Percentiles rank a stretch among this genome's conserved stretches.
phyloP scores from a whole-genome alignment of 2,888 invertebrate genomes.

The Ennomos erosarius region DNA sequence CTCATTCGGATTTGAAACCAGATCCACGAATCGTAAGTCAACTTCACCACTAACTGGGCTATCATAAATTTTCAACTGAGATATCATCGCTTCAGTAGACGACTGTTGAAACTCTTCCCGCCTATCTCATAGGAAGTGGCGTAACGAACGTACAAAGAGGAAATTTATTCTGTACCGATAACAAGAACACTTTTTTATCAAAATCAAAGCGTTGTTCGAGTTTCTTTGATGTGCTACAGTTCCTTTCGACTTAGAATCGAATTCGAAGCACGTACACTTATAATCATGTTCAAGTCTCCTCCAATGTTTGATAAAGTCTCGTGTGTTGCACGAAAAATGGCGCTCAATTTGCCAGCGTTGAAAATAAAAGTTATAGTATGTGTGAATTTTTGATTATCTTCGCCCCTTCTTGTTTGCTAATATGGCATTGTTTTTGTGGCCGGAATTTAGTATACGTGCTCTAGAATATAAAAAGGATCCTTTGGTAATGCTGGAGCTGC shows the following conservation, averaged over 20 bases:
- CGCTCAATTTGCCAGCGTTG: constrained; percentile 59
- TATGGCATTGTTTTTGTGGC: constrained; percentile 41
- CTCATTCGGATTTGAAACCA: too few species aligned
- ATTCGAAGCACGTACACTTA: constrained; percentile 80
- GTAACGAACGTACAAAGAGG: constrained; percentile 56
- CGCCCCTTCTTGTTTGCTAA: constrained; percentile 41
- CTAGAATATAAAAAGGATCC: constrained; percentile 35
- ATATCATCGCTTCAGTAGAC: not conserved
- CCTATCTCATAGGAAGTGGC: constrained; percentile 51
- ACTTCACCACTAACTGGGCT: too few species aligned
- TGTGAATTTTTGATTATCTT: constrained; percentile 45
- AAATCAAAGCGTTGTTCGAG: constrained; percentile 74
- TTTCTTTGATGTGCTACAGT: constrained; percentile 77
- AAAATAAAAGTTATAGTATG: constrained; percentile 54
- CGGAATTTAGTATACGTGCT: constrained; percentile 36
- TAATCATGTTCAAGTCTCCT: constrained; percentile 80
- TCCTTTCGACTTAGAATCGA: constrained; percentile 61
- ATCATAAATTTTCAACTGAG: too few species aligned
- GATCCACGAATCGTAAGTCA: too few species aligned
- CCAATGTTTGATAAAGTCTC: constrained; percentile 81
- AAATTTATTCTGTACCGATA: constrained; percentile 67
- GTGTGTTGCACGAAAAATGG: constrained; percentile 73
- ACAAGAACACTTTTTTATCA: constrained; percentile 75
- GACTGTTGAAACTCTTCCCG: constrained; percentile 12
- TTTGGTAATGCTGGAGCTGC: constrained; percentile 27